These are phyloP conservation scores for Glyphotaelius pellucidus DNA, from an alignment of 2,888 invertebrate species.

Conservation along the genomic window DNA sequence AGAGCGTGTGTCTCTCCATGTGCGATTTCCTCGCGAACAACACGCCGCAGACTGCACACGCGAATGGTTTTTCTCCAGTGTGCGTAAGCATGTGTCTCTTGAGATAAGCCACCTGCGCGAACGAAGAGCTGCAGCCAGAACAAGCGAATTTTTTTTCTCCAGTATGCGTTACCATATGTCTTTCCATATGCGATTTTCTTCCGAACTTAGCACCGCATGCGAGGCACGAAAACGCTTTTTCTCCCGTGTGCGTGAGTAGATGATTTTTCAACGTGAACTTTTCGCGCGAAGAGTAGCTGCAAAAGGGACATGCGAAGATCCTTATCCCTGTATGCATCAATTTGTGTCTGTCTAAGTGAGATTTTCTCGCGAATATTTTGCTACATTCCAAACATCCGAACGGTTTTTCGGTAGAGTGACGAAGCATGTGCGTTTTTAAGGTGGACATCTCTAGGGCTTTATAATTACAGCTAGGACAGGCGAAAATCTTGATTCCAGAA, in stretches of 20 bases:
- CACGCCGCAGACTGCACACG: neutral
- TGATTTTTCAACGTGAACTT: neutral
- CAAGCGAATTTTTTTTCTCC: constrained; percentile 3
- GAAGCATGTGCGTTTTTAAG: constrained; percentile 2
- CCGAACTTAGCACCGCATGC: neutral
- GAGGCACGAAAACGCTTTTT: neutral
- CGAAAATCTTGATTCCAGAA: neutral
- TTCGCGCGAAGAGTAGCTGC: neutral
- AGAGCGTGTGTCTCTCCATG: neutral
- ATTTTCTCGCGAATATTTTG: neutral
- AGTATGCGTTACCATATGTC: constrained; percentile 14
- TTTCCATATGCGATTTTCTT: neutral
- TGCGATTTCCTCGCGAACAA: neutral
- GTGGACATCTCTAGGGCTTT: neutral
- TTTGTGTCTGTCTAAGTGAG: neutral
- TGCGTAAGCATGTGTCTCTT: constrained; percentile 8
- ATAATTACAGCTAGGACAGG: neutral
- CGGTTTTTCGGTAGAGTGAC: constrained; percentile 22
- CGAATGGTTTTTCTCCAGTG: constrained; percentile 9
- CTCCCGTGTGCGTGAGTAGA: neutral
- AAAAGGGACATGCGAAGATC: neutral
- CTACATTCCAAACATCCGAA: neutral
- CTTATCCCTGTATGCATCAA: neutral
- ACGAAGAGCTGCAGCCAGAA: neutral
- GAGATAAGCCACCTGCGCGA: neutral